These are phyloP conservation scores for Sisor rabdophorus DNA, from an alignment of 2,113 vertebrate genomes.

Conservation along the genomic window DNA sequence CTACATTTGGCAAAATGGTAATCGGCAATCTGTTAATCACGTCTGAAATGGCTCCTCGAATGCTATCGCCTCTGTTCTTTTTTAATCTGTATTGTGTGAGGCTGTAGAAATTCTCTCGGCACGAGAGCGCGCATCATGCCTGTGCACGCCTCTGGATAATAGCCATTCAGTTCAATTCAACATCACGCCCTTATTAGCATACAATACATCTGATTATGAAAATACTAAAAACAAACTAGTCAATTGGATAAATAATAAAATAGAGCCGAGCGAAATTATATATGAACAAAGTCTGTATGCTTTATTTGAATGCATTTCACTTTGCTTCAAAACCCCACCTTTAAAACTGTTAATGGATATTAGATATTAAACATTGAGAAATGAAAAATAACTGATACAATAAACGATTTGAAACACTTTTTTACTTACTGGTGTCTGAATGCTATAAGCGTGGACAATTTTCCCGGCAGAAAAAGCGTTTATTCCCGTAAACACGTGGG, in stretches of 20 bases:
- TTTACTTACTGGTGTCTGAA: conserved; percentile 31
- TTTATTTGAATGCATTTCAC: neutral
- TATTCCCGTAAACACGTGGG: conserved; percentile 15
- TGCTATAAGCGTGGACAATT: neutral
- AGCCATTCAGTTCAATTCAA: neutral
- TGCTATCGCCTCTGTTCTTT: neutral
- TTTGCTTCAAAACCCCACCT: neutral
- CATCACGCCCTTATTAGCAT: neutral
- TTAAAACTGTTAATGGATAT: conserved; percentile 4
- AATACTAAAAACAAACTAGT: neutral
- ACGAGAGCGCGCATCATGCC: conserved; percentile 17
- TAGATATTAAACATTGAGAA: neutral
- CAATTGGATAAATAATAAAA: neutral
- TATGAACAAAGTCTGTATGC: neutral
- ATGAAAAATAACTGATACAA: neutral
- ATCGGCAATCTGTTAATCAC: neutral
- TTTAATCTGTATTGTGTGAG: conserved; percentile 17
- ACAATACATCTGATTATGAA: neutral
- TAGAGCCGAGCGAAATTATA: neutral
- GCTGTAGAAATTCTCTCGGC: conserved; percentile 7
- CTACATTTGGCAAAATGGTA: neutral
- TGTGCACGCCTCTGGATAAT: conserved; percentile 17
- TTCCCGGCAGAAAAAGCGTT: neutral
- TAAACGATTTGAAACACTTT: neutral
- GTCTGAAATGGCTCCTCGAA: neutral